phyloP scores from a whole-genome alignment of 2,797 vertebrate species.

The Percopsis omiscomaycus region DNA sequence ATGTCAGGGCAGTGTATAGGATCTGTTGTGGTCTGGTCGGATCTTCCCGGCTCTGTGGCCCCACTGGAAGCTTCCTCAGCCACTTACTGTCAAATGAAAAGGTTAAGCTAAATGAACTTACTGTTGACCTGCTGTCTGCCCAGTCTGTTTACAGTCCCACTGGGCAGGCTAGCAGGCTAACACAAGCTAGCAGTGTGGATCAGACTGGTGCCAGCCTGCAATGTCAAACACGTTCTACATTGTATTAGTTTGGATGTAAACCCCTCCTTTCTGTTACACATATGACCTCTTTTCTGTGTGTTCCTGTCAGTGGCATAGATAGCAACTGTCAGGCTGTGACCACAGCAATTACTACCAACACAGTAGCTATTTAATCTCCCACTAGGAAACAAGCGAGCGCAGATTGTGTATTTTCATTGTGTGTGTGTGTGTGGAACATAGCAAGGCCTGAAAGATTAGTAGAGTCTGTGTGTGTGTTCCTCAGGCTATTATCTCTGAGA shows the following conservation, averaged over 20 bases:
- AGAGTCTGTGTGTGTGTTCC: background rate
- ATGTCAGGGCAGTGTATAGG: too few species aligned
- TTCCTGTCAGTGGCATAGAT: too few species aligned
- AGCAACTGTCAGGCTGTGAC: too few species aligned
- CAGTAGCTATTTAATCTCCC: too few species aligned
- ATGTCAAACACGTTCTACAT: too few species aligned
- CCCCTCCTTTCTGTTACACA: too few species aligned
- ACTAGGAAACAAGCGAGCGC: too few species aligned
- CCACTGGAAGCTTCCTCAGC: constrained; percentile 42
- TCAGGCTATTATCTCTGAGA: background rate
- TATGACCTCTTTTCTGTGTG: too few species aligned
- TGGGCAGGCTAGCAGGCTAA: constrained; percentile 21
- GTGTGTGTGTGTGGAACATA: background rate
- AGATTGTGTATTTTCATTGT: background rate
- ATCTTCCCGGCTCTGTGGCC: constrained; percentile 30
- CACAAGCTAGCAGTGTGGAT: constrained; percentile 1
- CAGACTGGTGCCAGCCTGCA: too few species aligned
- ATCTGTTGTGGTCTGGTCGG: background rate
- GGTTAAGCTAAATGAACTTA: constrained; percentile 60
- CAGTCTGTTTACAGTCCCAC: constrained; percentile 28
- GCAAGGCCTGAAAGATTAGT: background rate
- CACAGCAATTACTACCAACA: too few species aligned
- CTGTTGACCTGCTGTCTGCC: constrained; percentile 25
- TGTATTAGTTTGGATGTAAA: too few species aligned
- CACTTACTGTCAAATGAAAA: constrained; percentile 60